Percentiles rank a stretch among this genome's conserved stretches.
Conservation (phyloP, 2,888 invertebrate genomes). For the Drosophila koepferae region DNA sequence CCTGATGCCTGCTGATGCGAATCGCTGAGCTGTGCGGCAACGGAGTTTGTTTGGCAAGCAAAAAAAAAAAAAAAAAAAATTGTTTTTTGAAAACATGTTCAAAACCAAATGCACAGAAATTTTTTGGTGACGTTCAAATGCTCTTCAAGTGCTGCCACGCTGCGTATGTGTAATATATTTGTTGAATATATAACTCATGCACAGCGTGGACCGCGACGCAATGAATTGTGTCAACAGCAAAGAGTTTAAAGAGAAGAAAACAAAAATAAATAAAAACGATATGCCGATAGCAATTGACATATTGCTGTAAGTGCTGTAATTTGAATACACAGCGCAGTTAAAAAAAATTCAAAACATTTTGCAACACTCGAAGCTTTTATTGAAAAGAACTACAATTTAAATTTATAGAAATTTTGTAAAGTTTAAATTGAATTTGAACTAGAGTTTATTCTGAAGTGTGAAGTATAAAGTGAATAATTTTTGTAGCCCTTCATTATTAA, state of each 20-base stretch:
- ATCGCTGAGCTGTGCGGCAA: conserved; percentile 1
- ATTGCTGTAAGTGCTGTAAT: conserved; percentile 14
- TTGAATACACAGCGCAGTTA: conserved; percentile 5
- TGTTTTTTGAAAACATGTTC: conserved; percentile 25
- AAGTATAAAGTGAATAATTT: background rate
- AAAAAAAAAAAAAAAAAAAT: conserved; percentile 23
- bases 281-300: conserved; percentile 13
- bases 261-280: background rate
- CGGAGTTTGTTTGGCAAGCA: conserved; percentile 1
- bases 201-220: conserved; percentile 7
- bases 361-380: background rate
- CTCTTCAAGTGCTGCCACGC: conserved; percentile 36
- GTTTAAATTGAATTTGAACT: no score
- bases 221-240: conserved; percentile 22
- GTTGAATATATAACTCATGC: conserved; percentile 35
- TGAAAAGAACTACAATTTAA: background rate
- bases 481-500: background rate
- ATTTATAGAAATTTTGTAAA: no score
- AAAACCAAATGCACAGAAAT: conserved; percentile 31
- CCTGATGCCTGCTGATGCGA: conserved; percentile 14
- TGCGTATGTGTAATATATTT: conserved; percentile 38
- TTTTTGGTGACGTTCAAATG: conserved; percentile 36
- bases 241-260: background rate
- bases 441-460: no score
- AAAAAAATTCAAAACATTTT: background rate